These are phyloP conservation scores for Origma solitaria DNA, from an alignment of 2,113 vertebrate genomes.

Conservation along the genomic window DNA sequence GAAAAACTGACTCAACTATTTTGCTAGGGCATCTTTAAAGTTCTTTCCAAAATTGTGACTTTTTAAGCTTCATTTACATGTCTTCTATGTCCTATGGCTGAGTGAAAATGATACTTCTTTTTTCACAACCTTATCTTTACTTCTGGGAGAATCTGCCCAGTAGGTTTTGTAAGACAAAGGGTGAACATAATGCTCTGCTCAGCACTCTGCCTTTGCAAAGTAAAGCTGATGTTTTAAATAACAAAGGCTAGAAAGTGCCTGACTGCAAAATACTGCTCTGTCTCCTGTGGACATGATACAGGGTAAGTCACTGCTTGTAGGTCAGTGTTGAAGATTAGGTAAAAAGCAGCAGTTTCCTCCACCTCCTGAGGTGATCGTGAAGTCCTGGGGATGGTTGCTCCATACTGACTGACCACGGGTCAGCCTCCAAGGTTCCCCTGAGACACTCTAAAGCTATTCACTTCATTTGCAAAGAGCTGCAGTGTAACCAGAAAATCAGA, in stretches of 20 bases:
- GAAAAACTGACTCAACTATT: neutral
- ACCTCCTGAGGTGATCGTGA: neutral
- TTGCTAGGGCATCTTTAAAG: neutral
- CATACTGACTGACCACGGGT: accelerated
- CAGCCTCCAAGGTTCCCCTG: neutral
- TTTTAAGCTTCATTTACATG: neutral
- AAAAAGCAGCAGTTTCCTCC: neutral
- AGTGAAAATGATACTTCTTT: neutral
- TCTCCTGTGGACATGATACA: neutral
- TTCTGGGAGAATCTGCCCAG: neutral
- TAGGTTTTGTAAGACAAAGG: neutral
- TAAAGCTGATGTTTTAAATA: neutral
- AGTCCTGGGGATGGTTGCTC: neutral
- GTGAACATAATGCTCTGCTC: neutral
- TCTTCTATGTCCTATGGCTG: neutral
- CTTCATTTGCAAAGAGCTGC: neutral
- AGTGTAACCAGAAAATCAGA: neutral
- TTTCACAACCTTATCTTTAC: neutral
- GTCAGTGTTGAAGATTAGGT: neutral
- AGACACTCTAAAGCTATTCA: neutral
- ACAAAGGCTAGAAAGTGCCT: neutral
- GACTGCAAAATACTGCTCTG: neutral
- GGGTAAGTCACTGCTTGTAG: neutral
- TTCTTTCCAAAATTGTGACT: neutral
- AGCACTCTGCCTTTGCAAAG: neutral